Base-by-base conservation (phyloP, 64 coral and sea anemone genomes). In the Stichodactyla mertensii region DNA sequence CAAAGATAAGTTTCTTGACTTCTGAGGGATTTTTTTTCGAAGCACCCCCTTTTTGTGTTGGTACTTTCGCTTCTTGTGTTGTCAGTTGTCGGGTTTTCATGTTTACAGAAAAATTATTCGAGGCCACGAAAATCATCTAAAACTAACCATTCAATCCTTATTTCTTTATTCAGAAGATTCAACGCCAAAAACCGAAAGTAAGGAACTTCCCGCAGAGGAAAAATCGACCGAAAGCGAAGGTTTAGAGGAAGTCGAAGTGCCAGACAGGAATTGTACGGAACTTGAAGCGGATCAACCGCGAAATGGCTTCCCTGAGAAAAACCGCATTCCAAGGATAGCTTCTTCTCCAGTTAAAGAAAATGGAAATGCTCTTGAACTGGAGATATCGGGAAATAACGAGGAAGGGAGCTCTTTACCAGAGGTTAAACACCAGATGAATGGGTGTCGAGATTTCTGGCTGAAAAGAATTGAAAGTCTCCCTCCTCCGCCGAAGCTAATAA, bases 401-500 rank as follows among this genome's bases (percentile, higher is more conserved):
- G 69, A 69, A 69, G 64, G 69, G 3, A 10, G 0, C 23, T 58
- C 14, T 58, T 58, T 58, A 11, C 14, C 56, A 11, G 56, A 6
- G 14, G 0, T 27, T 74, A 23, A 31, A 12, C 22, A 74, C 2
- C n/a, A 81, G 11, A 81, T 81, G 78, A 81, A 53, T 28, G 78
- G 52, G 5, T 16, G 53, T 79, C 27, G 77, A 53, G 78, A 81
- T 55, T 81, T 28, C 19, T 81, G 78, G 78, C 11, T 24, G 6
- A 53, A 52, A 52, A 16, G 78, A 55, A 55, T 55, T 27, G 78
- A 81, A 16, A 20, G 78, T 20, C 94, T 96, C 23, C 94, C 94
- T 6, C 91, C 91, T 1, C 94, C 94, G 57, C 94, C 94, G 15
- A 96, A 96, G 79, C 91, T 96, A 5, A 96, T 96, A 61, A 92